A percentile compares a stretch with the other conserved stretches of the same genome.
Evolutionary conservation across 2,797 vertebrate species (phyloP).

Genomic region (Cyclura pinguis): DNA sequence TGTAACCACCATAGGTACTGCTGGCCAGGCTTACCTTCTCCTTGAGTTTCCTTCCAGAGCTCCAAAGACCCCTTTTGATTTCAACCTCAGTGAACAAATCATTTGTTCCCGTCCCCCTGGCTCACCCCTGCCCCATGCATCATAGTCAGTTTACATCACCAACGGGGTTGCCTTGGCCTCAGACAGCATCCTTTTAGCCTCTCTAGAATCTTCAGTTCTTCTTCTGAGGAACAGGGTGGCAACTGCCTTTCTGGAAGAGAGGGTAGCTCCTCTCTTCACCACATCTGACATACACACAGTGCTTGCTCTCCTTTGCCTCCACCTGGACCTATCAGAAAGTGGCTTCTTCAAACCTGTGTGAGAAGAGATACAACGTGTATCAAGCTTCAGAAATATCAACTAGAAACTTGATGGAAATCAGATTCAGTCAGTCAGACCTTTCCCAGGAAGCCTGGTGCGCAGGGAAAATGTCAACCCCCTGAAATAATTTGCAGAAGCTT

Average conservation of each 20-base stretch:
- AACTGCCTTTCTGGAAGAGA: neutral
- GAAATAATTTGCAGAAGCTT: conserved; percentile 80
- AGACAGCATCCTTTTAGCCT: neutral
- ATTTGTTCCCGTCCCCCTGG: neutral
- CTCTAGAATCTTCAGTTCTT: neutral
- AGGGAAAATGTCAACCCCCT: conserved; percentile 74
- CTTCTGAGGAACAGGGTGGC: neutral
- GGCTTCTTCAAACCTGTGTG: neutral
- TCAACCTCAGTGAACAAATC: neutral
- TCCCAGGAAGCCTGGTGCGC: conserved; percentile 69
- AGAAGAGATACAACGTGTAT: conserved; percentile 48
- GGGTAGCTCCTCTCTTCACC: neutral
- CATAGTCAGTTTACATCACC: neutral
- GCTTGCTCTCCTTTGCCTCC: neutral
- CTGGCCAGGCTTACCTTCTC: neutral
- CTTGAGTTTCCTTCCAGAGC: neutral
- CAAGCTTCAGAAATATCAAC: conserved; percentile 67
- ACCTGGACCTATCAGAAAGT: conserved; percentile 23
- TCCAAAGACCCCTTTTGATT: neutral
- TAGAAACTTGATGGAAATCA: conserved; percentile 63
- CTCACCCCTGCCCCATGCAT: neutral
- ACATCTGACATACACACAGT: neutral
- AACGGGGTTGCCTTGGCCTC: neutral
- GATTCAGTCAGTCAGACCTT: conserved; percentile 59
- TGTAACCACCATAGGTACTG: neutral